These are phyloP conservation scores for Aphelocoma coerulescens DNA, from an alignment of 2,113 vertebrate genomes.

Conservation along the genomic window DNA sequence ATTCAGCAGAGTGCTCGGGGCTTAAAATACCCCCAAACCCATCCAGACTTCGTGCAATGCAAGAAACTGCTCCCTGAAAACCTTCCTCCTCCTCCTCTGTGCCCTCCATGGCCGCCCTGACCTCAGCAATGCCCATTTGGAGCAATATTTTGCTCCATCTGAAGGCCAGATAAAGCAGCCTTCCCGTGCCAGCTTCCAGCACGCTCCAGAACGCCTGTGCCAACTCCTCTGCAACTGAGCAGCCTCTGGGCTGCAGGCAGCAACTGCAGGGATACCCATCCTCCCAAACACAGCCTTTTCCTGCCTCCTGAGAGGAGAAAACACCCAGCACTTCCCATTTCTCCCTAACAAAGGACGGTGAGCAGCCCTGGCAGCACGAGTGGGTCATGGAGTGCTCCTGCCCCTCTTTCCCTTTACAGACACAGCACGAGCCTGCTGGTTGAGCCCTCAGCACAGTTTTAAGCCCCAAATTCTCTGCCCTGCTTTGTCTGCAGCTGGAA, in stretches of 20 bases:
- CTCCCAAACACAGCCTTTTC: not conserved
- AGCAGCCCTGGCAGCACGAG: not conserved
- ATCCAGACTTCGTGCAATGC: fast-evolving
- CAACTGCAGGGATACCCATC: not conserved
- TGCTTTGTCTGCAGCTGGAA: not conserved
- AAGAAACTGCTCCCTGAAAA: not conserved
- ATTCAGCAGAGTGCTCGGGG: not conserved
- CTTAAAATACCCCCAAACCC: not conserved
- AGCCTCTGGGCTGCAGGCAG: not conserved
- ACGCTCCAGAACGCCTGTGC: not conserved
- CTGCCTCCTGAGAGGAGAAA: not conserved
- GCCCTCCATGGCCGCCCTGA: not conserved
- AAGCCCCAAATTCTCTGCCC: not conserved
- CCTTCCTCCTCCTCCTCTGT: not conserved
- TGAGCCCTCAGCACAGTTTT: not conserved
- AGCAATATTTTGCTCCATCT: not conserved
- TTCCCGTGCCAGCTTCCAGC: conserved; percentile 10
- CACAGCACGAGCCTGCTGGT: not conserved
- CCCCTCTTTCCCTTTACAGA: not conserved
- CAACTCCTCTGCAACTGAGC: conserved; percentile 19
- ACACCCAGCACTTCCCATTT: not conserved
- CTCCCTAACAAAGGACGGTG: not conserved
- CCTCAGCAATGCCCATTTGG: not conserved
- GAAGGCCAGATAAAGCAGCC: not conserved
- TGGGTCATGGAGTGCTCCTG: not conserved